These are phyloP conservation scores for Paramisgurnus dabryanus DNA, from an alignment of 2,113 vertebrate species.

Conservation along the genomic window DNA sequence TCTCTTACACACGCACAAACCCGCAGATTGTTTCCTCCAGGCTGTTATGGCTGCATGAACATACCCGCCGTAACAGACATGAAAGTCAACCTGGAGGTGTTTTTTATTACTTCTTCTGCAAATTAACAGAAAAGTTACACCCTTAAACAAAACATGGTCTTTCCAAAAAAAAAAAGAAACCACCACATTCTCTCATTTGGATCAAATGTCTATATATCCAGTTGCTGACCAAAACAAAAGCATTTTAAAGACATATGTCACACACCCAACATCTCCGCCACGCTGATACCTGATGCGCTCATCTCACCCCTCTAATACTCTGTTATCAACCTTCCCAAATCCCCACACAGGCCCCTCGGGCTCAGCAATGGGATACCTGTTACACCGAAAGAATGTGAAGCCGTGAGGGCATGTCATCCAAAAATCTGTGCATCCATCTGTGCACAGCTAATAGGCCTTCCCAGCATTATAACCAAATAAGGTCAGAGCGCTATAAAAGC, in stretches of 20 bases:
- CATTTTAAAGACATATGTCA: constrained; percentile 8
- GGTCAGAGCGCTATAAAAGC: constrained; percentile 63
- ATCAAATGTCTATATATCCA: neutral
- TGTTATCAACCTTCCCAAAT: constrained; percentile 39
- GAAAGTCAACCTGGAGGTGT: constrained; percentile 72
- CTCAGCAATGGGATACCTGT: constrained; percentile 52
- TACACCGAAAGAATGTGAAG: constrained; percentile 52
- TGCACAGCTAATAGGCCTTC: constrained; percentile 53
- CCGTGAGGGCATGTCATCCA: constrained; percentile 47
- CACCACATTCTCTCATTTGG: constrained; percentile 27
- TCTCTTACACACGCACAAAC: constrained; percentile 44
- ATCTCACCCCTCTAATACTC: constrained; percentile 39
- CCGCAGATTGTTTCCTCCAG: constrained; percentile 61
- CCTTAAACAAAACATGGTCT: constrained; percentile 71
- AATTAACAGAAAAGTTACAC: constrained; percentile 75
- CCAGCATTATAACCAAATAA: constrained; percentile 56
- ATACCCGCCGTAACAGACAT: constrained; percentile 72
- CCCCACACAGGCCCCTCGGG: constrained; percentile 34
- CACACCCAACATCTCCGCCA: constrained; percentile 24
- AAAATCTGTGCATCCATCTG: constrained; percentile 52
- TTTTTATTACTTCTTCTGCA: constrained; percentile 63
- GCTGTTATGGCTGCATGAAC: constrained; percentile 72
- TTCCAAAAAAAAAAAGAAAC: constrained; percentile 53
- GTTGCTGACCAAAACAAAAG: constrained; percentile 1
- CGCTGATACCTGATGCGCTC: constrained; percentile 43